Evolutionary conservation across 2,113 vertebrate species (phyloP).

Genomic region (Sterna hirundo): DNA sequence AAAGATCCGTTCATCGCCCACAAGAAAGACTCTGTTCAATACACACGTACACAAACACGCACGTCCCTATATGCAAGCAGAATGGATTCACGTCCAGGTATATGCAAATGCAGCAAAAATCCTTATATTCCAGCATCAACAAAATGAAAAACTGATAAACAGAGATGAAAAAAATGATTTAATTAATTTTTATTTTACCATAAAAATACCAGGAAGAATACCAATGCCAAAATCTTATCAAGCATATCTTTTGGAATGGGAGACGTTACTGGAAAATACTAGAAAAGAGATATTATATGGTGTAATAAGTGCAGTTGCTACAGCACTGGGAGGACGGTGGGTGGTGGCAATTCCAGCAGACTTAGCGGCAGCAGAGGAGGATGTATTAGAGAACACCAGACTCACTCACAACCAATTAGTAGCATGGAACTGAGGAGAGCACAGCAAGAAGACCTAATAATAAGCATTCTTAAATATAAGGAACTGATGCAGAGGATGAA

Average conservation of each 20-base stretch:
- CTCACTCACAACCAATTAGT: conserved; percentile 51
- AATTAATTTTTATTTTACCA: neutral
- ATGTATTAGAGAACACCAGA: conserved; percentile 29
- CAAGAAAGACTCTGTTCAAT: neutral
- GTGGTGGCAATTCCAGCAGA: conserved; percentile 50
- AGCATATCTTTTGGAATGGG: neutral
- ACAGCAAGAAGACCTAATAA: conserved; percentile 59
- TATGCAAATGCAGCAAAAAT: neutral
- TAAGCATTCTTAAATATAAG: conserved; percentile 49
- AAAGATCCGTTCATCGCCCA: neutral
- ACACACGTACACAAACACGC: neutral
- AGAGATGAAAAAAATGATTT: neutral
- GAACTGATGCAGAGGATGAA: conserved; percentile 37
- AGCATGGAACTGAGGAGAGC: conserved; percentile 23
- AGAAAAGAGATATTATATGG: conserved; percentile 41
- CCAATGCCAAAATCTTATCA: neutral
- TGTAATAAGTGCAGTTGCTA: conserved; percentile 32
- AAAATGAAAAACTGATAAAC: neutral
- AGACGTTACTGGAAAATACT: neutral
- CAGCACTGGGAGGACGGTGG: conserved; percentile 5
- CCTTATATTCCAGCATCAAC: neutral
- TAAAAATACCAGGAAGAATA: neutral
- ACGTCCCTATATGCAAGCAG: neutral
- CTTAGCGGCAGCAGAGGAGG: conserved; percentile 15
- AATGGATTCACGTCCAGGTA: neutral